Conservation (phyloP, 2,113 vertebrate species). For the Dolichotis patagonum region DNA sequence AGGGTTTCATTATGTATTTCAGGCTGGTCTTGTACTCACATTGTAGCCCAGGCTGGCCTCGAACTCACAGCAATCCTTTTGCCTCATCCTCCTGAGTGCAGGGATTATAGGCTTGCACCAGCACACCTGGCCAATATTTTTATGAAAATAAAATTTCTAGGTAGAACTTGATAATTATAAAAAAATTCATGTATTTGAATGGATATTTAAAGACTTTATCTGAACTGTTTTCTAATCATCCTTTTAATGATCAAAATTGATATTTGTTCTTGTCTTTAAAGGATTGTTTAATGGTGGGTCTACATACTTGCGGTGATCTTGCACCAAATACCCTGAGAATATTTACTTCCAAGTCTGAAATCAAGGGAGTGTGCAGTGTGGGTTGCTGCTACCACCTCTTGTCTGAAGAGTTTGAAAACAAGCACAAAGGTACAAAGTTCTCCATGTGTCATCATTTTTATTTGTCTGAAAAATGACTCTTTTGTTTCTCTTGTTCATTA, state of each 20-base stretch:
- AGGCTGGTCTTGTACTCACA: too few species aligned
- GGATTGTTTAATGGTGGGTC: conserved; percentile 95
- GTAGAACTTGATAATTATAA: conserved; percentile 8
- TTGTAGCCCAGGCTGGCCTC: too few species aligned
- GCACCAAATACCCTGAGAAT: conserved; percentile 91
- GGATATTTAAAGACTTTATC: conserved; percentile 13
- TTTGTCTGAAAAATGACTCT: conserved; percentile 58
- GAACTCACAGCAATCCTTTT: too few species aligned
- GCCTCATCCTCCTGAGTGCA: too few species aligned
- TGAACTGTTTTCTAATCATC: background rate
- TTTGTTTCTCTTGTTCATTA: conserved; percentile 27
- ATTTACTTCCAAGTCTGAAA: conserved; percentile 92
- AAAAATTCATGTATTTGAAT: background rate
- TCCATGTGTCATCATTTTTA: conserved; percentile 45
- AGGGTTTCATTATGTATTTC: too few species aligned
- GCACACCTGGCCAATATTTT: background rate
- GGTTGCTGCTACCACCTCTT: conserved; percentile 98
- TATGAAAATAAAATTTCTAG: conserved; percentile 33
- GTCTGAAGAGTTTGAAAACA: conserved; percentile 94
- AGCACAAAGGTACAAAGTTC: conserved; percentile 83
- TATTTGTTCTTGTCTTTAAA: conserved; percentile 76
- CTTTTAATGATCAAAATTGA: conserved; percentile 44
- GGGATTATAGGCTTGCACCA: too few species aligned
- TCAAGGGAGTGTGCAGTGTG: conserved; percentile 95
- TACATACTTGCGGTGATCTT: conserved; percentile 98